These are phyloP conservation scores for Poecilia gillii DNA, from an alignment of 2,797 vertebrate genomes.

Conservation along the genomic window DNA sequence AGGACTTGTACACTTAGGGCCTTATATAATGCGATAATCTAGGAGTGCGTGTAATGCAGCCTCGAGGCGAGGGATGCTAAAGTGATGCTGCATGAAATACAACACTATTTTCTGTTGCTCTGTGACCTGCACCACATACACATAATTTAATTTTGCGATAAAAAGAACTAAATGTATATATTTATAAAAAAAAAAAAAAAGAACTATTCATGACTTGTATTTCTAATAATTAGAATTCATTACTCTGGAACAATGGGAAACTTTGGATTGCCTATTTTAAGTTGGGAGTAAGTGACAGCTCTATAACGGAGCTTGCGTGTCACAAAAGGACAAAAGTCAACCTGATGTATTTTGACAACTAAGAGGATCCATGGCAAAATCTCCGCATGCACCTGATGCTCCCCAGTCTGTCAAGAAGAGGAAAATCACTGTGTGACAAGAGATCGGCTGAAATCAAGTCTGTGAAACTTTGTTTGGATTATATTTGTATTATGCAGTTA, in stretches of 20 bases:
- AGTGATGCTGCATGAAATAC: slow-evolving; percentile 43
- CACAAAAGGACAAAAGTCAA: not conserved
- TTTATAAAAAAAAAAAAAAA: not conserved
- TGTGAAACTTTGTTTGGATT: not conserved
- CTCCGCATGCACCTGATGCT: not conserved
- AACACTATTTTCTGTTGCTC: slow-evolving; percentile 59
- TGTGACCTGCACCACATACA: slow-evolving; percentile 38
- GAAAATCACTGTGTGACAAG: not conserved
- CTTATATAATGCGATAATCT: slow-evolving; percentile 64
- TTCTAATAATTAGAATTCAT: not conserved
- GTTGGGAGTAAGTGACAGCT: not conserved
- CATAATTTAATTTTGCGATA: not conserved
- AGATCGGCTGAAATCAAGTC: not conserved
- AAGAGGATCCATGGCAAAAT: not conserved
- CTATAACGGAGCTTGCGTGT: not conserved
- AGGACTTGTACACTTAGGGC: slow-evolving; percentile 14
- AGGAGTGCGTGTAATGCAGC: slow-evolving; percentile 44
- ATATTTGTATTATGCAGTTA: not conserved
- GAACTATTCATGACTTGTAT: not conserved
- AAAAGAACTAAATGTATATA: not conserved
- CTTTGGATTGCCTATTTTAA: slow-evolving; percentile 9
- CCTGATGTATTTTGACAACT: not conserved
- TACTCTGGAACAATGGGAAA: not conserved
- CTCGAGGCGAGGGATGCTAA: slow-evolving; percentile 9
- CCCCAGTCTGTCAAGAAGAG: not conserved